A percentile compares a stretch with the other conserved stretches of the same genome.
phyloP scores from a whole-genome alignment of 2,888 invertebrate species.

The Sinodicranocentrus sp. region DNA sequence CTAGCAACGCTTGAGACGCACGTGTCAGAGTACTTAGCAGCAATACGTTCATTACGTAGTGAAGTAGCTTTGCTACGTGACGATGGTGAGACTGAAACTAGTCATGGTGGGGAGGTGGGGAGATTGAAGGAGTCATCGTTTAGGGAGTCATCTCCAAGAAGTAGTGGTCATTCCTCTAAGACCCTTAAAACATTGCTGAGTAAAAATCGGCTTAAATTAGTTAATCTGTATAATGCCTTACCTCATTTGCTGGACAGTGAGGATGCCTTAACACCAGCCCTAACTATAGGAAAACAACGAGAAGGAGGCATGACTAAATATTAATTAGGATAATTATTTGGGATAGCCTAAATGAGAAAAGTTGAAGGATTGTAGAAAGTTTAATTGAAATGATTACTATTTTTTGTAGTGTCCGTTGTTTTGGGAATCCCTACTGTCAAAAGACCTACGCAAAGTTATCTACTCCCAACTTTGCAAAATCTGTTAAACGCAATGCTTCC shows the following conservation, averaged over 20 bases:
- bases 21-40: constrained; percentile 72
- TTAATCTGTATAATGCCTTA: constrained; percentile 86
- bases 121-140: neutral
- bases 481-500: constrained; percentile 88
- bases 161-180: constrained; percentile 47
- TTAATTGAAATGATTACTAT: constrained; percentile 17
- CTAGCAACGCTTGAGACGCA: constrained; percentile 72
- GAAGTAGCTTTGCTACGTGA: constrained; percentile 69
- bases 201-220: constrained; percentile 72
- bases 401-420: constrained; percentile 85
- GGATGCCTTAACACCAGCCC: constrained; percentile 87
- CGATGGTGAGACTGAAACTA: constrained; percentile 63
- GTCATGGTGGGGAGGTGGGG: constrained; percentile 49
- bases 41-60: constrained; percentile 70
- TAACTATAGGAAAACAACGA: constrained; percentile 86
- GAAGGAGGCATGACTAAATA: constrained; percentile 83
- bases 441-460: constrained; percentile 91
- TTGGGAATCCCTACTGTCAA: constrained; percentile 94
- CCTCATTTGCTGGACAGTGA: constrained; percentile 91
- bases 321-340: too few species aligned
- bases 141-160: constrained; percentile 29
- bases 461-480: constrained; percentile 91
- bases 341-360: too few species aligned
- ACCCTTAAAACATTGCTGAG: constrained; percentile 54
- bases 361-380: neutral